Evolutionary conservation across 53 echinoderm and acorn worm species (phyloP).

Genomic region (Paelopatides confundens): DNA sequence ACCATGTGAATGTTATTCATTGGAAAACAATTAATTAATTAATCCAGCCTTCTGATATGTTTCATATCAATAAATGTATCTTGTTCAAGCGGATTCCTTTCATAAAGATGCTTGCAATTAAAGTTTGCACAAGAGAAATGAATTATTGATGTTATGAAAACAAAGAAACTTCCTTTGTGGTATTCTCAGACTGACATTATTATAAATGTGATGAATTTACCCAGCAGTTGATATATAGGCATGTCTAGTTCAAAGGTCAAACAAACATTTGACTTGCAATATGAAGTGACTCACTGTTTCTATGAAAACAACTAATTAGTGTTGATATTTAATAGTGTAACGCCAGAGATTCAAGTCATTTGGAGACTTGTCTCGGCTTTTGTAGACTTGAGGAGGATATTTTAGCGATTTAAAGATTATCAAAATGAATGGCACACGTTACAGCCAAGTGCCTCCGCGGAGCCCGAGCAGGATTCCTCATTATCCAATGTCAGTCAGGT

Average conservation of each 20-base stretch:
- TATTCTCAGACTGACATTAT: too few relatives aligned
- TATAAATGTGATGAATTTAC: too few relatives aligned
- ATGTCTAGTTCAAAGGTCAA: neutral
- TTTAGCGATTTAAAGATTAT: neutral
- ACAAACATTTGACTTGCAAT: neutral
- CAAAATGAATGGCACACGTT: constrained; percentile 13
- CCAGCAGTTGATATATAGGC: neutral
- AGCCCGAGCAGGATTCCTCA: constrained; percentile 32
- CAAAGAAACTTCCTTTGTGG: too few relatives aligned
- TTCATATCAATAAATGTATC: too few relatives aligned
- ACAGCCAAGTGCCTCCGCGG: constrained; percentile 7
- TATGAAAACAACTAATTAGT: neutral
- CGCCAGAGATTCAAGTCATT: neutral
- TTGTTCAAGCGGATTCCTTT: too few relatives aligned
- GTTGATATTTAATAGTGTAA: neutral
- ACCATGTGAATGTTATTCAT: too few relatives aligned
- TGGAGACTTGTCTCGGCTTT: neutral
- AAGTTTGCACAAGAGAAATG: too few relatives aligned
- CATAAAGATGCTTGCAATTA: too few relatives aligned
- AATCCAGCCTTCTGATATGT: too few relatives aligned
- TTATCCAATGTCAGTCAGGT: constrained; percentile 40
- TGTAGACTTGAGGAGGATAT: neutral
- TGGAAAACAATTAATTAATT: too few relatives aligned
- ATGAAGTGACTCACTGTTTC: neutral
- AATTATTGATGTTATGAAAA: too few relatives aligned